These are phyloP conservation scores for Agapetus fuscipes DNA, from an alignment of 2,888 invertebrate genomes.

Conservation along the genomic window DNA sequence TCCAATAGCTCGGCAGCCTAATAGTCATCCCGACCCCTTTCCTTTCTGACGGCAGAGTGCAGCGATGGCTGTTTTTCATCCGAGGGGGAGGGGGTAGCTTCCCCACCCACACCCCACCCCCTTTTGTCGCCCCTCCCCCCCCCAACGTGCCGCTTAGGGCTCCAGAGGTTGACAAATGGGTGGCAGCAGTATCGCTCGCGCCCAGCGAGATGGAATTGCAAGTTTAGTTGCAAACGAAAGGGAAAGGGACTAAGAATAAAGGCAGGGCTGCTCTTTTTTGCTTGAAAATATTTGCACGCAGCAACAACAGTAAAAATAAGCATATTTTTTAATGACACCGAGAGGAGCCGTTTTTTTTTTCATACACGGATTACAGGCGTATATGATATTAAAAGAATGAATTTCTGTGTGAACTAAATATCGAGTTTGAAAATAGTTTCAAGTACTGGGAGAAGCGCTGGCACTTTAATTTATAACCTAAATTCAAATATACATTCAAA, in stretches of 20 bases:
- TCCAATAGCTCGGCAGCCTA: neutral
- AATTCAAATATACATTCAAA: no score
- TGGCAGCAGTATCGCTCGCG: constrained; percentile 19
- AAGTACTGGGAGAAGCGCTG: no score
- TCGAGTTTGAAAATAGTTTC: no score
- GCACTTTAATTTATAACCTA: no score
- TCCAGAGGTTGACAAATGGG: constrained; percentile 20
- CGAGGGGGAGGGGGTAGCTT: neutral
- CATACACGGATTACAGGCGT: no score
- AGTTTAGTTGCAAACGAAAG: constrained; percentile 14
- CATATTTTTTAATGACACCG: no score
- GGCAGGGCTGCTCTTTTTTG: constrained; percentile 36
- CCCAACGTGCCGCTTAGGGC: no score
- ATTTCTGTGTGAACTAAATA: no score
- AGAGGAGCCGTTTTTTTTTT: no score
- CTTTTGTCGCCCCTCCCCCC: neutral
- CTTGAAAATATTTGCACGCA: no score
- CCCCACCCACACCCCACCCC: neutral
- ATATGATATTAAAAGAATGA: no score
- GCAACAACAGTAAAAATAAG: no score
- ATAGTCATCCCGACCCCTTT: neutral
- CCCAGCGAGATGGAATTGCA: constrained; percentile 20
- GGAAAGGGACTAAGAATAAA: constrained; percentile 3
- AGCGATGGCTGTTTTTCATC: constrained; percentile 5
- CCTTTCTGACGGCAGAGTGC: constrained; percentile 1